These are phyloP conservation scores for Actenoides hombroni DNA, from an alignment of 2,113 vertebrate species.

Conservation along the genomic window DNA sequence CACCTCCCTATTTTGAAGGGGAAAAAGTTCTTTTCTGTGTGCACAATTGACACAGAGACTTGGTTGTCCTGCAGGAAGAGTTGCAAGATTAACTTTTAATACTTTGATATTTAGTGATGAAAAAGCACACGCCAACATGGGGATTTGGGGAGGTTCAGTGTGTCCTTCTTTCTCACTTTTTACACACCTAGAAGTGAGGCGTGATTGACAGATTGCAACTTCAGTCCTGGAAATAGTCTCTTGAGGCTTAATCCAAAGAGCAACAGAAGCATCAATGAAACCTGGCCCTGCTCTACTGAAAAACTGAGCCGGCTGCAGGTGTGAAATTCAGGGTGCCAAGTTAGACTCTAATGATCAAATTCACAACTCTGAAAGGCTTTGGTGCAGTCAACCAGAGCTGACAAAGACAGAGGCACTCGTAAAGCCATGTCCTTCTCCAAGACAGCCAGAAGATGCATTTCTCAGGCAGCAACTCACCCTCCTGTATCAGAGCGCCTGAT, in stretches of 20 bases:
- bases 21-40: background rate
- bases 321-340: background rate
- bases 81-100: conserved; percentile 36
- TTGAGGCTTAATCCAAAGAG: background rate
- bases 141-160: background rate
- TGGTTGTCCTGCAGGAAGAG: conserved; percentile 34
- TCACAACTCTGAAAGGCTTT: background rate
- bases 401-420: background rate
- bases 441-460: background rate
- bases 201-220: background rate
- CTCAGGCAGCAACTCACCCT: background rate
- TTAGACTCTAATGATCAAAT: background rate
- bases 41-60: conserved; percentile 20
- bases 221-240: conserved; percentile 7
- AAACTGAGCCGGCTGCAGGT: background rate
- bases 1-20: background rate
- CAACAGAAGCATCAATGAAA: background rate
- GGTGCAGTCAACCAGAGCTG: background rate
- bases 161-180: background rate
- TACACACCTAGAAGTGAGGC: background rate
- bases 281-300: background rate
- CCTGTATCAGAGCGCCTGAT: fast-evolving
- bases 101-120: background rate
- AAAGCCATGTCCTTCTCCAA: background rate
- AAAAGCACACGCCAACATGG: background rate